phyloP scores from a whole-genome alignment of 1,140 invertebrate genomes.

The Drosophila tani region DNA sequence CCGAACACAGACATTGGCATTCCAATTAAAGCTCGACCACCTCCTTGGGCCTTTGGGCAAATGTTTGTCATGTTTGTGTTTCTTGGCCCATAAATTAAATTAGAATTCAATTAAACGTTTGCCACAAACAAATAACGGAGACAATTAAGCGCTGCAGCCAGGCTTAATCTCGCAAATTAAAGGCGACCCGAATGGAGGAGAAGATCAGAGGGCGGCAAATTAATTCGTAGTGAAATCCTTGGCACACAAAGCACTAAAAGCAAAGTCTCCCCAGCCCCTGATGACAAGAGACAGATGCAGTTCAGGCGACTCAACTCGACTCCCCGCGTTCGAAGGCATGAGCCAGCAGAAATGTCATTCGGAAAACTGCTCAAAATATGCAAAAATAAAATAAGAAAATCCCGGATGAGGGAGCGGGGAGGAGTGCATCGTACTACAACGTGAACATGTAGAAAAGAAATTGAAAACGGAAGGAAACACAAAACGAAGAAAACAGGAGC shows the following conservation, averaged over 20 bases:
- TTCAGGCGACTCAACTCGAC: conserved; percentile 8
- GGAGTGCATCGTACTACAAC: conserved; percentile 24
- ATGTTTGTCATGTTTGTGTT: conserved; percentile 42
- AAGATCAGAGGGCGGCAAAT: conserved; percentile 39
- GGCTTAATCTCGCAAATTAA: conserved; percentile 8
- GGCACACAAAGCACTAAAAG: conserved; percentile 46
- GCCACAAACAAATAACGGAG: conserved; percentile 50
- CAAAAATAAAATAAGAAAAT: conserved; percentile 51
- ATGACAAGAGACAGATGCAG: conserved; percentile 34
- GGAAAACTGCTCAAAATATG: conserved; percentile 59
- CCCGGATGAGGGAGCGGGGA: not conserved
- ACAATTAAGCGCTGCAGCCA: conserved; percentile 16
- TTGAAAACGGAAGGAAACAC: conserved; percentile 79
- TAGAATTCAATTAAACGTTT: conserved; percentile 70
- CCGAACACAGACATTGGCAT: conserved; percentile 30
- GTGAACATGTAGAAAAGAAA: conserved; percentile 64
- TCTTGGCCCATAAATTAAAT: conserved; percentile 68
- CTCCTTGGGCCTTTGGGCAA: conserved; percentile 15
- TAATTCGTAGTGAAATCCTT: conserved; percentile 61
- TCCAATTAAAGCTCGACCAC: conserved; percentile 66
- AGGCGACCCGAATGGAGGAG: conserved; percentile 32
- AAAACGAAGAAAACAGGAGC: conserved; percentile 50
- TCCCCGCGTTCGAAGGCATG: conserved; percentile 29
- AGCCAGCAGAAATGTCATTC: conserved; percentile 66
- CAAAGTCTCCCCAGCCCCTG: not conserved